Evolutionary conservation across 2,113 vertebrate species (phyloP), one percentile per base, ranked within the genome.

Genomic region (Piprites chloris): DNA sequence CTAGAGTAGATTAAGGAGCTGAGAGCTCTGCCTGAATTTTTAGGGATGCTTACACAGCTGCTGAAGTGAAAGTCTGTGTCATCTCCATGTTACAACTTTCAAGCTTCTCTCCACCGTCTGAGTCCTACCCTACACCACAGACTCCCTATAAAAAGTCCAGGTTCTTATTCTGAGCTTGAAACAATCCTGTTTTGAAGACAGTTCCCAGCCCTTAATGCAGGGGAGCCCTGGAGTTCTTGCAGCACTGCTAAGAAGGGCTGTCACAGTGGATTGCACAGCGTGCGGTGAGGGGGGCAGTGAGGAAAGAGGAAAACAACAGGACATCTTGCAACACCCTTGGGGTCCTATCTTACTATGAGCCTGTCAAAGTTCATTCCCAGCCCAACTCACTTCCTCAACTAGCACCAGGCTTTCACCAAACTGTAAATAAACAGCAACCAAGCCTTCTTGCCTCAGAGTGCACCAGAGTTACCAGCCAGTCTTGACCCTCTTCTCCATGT

Each of bases 291-390:
- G 86, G 8, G 18, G 26, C 18, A 46, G 35, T 37, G 78, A 92
- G 28, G 67, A 91, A 95, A 94, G 88, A 95, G 75, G 67, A 94
- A 96, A 80, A 41, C 90, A 93, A 83, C 46, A 82, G 67, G 17
- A 84, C 68, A 62, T 94, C 79, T 95, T 93, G 92, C 96, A 94
- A 92, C 50, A 93, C 46, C 23, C 78, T 19, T 32, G 39, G 28
- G 35, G 79, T 78, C 20, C 44, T 68, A 22, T 18, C 35, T 79
- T 66, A n/a, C 87, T 82, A 75, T 33, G 52, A 66, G 58, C 33
- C 33, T 56, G 27, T 21, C 28, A 65, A 91, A 68, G 10, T 42
- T 72, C 28, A 19, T 59, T 62, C 46, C 41, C 90, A 83, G 62
- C 26, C 37, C 41, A 65, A 39, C 23, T 74, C 12, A 35, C 37